These are phyloP conservation scores for Acomys russatus DNA, from an alignment of 2,797 vertebrate genomes.

Conservation along the genomic window DNA sequence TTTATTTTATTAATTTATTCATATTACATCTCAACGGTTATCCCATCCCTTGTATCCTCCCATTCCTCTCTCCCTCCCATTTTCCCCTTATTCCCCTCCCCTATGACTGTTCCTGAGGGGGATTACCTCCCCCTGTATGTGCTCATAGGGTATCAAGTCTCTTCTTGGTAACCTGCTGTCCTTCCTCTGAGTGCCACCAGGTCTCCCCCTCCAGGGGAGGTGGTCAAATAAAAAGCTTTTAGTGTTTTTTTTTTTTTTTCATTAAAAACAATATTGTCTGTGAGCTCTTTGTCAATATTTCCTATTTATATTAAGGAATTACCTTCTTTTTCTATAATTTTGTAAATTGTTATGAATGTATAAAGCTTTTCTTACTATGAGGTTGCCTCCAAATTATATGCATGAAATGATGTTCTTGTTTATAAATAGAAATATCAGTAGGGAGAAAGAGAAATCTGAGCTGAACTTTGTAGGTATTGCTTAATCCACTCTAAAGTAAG, in stretches of 20 bases:
- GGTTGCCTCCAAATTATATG: not conserved
- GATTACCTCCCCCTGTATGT: too few species aligned
- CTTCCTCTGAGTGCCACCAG: too few species aligned
- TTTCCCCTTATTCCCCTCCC: too few species aligned
- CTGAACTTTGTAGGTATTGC: not conserved
- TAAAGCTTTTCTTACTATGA: not conserved
- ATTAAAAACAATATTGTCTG: not conserved
- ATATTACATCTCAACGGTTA: too few species aligned
- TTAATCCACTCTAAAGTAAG: not conserved
- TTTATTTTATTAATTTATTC: too few species aligned
- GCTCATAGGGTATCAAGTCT: too few species aligned
- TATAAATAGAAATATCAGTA: not conserved
- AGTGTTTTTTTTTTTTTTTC: not conserved
- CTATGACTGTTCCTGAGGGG: too few species aligned
- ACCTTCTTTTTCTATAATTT: not conserved
- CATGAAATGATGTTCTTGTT: not conserved
- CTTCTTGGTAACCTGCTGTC: too few species aligned
- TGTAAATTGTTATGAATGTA: not conserved
- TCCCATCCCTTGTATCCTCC: too few species aligned
- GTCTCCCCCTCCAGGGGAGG: too few species aligned
- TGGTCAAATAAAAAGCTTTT: not conserved
- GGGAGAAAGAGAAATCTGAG: not conserved
- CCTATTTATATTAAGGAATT: not conserved
- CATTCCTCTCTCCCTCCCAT: too few species aligned
- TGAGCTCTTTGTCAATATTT: not conserved